Conservation (phyloP, 1,140 invertebrate species). For the Andrena cerasifolii region DNA sequence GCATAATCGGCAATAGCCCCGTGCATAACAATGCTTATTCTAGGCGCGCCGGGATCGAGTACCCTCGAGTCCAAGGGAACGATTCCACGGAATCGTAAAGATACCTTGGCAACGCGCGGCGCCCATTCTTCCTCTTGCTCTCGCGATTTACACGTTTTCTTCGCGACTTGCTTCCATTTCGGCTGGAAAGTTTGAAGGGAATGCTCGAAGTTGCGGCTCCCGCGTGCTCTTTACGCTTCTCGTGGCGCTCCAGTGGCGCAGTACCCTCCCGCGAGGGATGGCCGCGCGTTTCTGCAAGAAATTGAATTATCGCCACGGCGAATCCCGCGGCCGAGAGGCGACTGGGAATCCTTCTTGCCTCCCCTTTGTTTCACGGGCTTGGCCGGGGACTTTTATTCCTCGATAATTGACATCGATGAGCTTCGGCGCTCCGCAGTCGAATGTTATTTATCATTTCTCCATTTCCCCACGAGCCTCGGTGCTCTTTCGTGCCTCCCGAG, state of each 20-base stretch:
- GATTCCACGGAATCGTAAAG: neutral
- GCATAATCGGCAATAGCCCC: neutral
- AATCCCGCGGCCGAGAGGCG: neutral
- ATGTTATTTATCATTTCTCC: slow-evolving; percentile 33
- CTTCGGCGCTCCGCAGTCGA: neutral
- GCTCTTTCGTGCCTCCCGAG: slow-evolving; percentile 24
- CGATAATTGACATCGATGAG: slow-evolving; percentile 30
- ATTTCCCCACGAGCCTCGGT: slow-evolving; percentile 28
- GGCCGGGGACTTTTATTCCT: slow-evolving; percentile 10
- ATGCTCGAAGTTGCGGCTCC: neutral
- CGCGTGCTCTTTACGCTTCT: neutral
- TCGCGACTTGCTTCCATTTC: neutral
- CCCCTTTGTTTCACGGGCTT: neutral
- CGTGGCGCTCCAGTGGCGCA: neutral
- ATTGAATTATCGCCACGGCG: slow-evolving; percentile 25
- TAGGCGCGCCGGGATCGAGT: no score
- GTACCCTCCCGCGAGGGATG: neutral
- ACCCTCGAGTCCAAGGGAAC: no score
- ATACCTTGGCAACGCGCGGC: neutral
- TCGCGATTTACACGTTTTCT: neutral
- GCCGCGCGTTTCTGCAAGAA: neutral
- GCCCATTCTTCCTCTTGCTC: neutral
- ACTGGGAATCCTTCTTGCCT: neutral
- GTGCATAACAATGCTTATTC: no score
- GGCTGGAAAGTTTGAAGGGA: neutral